Evolutionary conservation across 2,113 vertebrate species (phyloP), one percentile per base, ranked within the genome.

Genomic region (Notarius lentiginosus): DNA sequence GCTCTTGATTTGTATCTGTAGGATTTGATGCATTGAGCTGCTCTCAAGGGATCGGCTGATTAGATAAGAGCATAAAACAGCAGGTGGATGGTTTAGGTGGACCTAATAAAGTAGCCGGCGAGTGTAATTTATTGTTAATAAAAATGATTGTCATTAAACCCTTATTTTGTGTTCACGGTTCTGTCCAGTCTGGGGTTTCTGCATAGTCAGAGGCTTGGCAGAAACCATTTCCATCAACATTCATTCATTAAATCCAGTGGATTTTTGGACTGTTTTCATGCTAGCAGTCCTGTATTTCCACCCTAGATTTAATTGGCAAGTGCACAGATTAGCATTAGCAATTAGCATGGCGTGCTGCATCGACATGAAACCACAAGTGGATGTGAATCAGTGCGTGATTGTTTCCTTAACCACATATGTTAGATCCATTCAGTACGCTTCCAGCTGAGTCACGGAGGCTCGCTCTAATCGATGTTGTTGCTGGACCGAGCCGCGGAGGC

Each of bases 281-380:
- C 75, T 55, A 55, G 75, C n/a, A n/a, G n/a, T 18, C n/a, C 76
- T 79, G 55, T 61, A 27, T 88, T 85, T 82, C 70, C 83, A 68
- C 76, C 83, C 85, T 80, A 86, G 82, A 90, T 92, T 80, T 85
- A 22, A 84, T n/a, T 49, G 58, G 68, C 58, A 68, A 82, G 72
- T 20, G 34, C 72, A 8, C 12, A 56, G 73, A 24, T 60, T 76
- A 41, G 53, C 60, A 47, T 85, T 49, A 76, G 82, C 75, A 17
- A 30, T 34, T 75, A 86, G 81, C 84, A 47, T 20, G 41, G 34
- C 82, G 47, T 20, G 41, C 53, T 17, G 7, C 60, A 65, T 17
- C 55, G 73, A 65, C 75, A 84, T 73, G 65, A 66, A 70, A 76
- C 66, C 49, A 56, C 56, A 30, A 47, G n/a, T 34, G 68, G 60